Percentiles rank a stretch among this genome's conserved stretches.
phyloP scores from a whole-genome alignment of 2,888 invertebrate genomes.

The Eupeodes latifasciatus region DNA sequence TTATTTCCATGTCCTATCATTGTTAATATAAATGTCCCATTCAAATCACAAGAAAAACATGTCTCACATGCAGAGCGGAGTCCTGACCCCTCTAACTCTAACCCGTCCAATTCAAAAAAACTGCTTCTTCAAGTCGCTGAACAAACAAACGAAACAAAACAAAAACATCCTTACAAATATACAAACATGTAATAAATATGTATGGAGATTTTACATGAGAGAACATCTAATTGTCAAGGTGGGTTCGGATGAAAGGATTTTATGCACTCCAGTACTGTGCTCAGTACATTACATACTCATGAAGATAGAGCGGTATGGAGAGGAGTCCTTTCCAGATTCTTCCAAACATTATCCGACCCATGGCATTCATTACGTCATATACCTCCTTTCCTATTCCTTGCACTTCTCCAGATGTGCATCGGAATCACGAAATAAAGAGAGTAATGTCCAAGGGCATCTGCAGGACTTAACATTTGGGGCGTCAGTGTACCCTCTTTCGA shows the following conservation, averaged over 20 bases:
- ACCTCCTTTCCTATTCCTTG: neutral
- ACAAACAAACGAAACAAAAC: constrained; percentile 53
- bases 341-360: constrained; percentile 61
- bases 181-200: neutral
- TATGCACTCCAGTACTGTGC: constrained; percentile 52
- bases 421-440: neutral
- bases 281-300: constrained; percentile 4
- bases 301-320: neutral
- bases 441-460: neutral
- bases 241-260: constrained; percentile 54
- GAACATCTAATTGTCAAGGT: constrained; percentile 69
- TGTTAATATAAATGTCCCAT: constrained; percentile 55
- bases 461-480: neutral
- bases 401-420: neutral
- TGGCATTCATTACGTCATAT: constrained; percentile 70
- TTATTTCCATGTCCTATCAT: constrained; percentile 52
- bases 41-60: constrained; percentile 47
- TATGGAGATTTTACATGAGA: constrained; percentile 66
- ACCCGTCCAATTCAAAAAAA: constrained; percentile 24
- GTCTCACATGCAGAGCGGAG: constrained; percentile 12
- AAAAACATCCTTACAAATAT: constrained; percentile 35
- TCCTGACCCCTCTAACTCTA: neutral
- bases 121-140: constrained; percentile 56
- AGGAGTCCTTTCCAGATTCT: constrained; percentile 38
- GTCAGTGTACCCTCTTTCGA: neutral